Evolutionary conservation across 2,888 invertebrate genomes (phyloP).

Genomic region (Diabrotica balteata): DNA sequence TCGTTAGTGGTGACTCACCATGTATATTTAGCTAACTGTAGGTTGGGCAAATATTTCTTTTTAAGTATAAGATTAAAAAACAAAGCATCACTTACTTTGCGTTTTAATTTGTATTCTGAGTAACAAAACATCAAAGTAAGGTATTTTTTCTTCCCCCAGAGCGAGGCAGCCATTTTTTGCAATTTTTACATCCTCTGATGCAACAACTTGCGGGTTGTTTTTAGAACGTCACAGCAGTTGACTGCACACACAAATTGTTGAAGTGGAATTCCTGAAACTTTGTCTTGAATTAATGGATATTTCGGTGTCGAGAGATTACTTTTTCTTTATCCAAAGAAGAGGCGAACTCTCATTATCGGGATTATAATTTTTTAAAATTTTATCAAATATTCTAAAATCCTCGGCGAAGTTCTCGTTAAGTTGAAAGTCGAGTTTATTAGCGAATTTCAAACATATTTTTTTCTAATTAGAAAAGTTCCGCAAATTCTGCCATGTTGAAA

Average conservation of each 20-base stretch:
- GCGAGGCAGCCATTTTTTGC: constrained; percentile 6
- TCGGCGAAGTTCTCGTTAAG: constrained; percentile 1
- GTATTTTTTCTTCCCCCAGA: too few species aligned
- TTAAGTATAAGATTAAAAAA: too few species aligned
- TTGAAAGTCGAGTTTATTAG: constrained; percentile 10
- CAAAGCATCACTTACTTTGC: too few species aligned
- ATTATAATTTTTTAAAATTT: constrained; percentile 22
- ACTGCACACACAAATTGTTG: constrained; percentile 17
- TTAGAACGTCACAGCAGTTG: constrained; percentile 15
- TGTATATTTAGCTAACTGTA: too few species aligned
- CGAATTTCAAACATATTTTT: constrained; percentile 2
- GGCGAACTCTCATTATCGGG: constrained; percentile 17
- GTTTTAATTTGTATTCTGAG: too few species aligned
- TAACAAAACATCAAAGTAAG: too few species aligned
- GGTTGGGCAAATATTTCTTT: too few species aligned
- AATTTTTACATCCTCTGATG: constrained; percentile 18
- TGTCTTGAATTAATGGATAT: constrained; percentile 22
- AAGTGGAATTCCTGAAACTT: constrained; percentile 24
- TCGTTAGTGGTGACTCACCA: too few species aligned
- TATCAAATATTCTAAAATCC: constrained; percentile 14
- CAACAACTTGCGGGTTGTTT: constrained; percentile 12
- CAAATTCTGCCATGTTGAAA: too few species aligned
- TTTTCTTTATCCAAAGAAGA: constrained; percentile 7
- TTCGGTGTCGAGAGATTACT: constrained; percentile 16
- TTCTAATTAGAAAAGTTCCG: neutral